Evolutionary conservation across 1,140 invertebrate species (phyloP), one percentile per base, ranked within the genome.

Genomic region (Anthonomus grandis): DNA sequence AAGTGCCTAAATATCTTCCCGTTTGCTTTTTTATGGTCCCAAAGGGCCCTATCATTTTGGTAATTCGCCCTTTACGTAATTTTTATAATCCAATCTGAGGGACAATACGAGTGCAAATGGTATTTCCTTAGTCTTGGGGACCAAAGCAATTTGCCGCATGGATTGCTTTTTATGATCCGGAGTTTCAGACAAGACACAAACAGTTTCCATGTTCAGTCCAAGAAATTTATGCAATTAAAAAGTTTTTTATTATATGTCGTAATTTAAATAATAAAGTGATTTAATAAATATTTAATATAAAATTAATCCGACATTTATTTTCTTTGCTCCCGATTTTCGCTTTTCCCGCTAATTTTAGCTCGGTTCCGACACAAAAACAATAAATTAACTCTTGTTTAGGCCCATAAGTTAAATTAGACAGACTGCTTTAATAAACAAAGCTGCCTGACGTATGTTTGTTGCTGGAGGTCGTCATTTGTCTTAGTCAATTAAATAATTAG

Each of bases 401-500:
- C 22, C 19, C 13, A 52, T 58, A 36, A 6, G 25, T 45, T 58
- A 58, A 21, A 15, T 41, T n/a, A 23, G 46, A 49, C 19, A 24
- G 46, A 36, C 47, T 12, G 36, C 3, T 25, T 22, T 51, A 58
- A 58, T 58, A 58, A 58, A 51, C 41, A 58, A 37, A 9, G 4
- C 41, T 18, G n/a, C n/a, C n/a, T n/a, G n/a, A 17, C n/a, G 8
- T 4, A 4, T 31, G 22, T 58, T 45, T 45, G 41, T 51, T 53
- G 39, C 49, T 58, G 56, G 56, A 51, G 42, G 37, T 58, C 56
- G 48, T 51, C 47, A 38, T n/a, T n/a, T 48, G 17, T 41, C 17
- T 21, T 22, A 10, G 25, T 4, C 13, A 36, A 49, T 3, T 1
- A 2, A 6, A 52, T 19, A 31, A 31, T 6, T n/a, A 31, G n/a